phyloP scores from a whole-genome alignment of 2,888 invertebrate species.

The Mythimna loreyi region DNA sequence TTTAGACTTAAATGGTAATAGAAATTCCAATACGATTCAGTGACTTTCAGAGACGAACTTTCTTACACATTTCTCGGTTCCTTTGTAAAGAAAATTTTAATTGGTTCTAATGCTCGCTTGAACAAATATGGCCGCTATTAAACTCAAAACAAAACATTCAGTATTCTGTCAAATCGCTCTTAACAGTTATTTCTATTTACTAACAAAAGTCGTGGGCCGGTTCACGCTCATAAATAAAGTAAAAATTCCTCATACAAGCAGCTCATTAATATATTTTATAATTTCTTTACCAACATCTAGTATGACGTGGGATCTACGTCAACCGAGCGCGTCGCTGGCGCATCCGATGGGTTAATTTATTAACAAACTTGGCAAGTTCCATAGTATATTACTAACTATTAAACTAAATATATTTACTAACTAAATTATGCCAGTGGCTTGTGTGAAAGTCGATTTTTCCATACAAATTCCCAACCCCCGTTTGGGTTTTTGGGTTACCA shows the following conservation, averaged over 20 bases:
- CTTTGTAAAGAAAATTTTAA: not conserved
- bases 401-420: constrained; percentile 32
- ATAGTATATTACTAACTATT: constrained; percentile 31
- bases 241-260: constrained; percentile 12
- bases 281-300: constrained; percentile 25
- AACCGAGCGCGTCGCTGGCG: constrained; percentile 39
- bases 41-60: not conserved
- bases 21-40: not conserved
- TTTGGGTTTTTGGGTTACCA: too few relatives aligned
- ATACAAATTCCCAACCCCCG: too few relatives aligned
- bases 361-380: constrained; percentile 60
- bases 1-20: too few relatives aligned
- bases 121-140: not conserved
- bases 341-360: constrained; percentile 54
- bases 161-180: not conserved
- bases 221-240: constrained; percentile 39
- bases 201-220: constrained; percentile 1
- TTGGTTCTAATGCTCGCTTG: not conserved
- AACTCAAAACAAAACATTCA: not conserved
- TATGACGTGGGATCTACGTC: constrained; percentile 53
- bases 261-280: constrained; percentile 35
- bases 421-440: too few relatives aligned
- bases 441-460: too few relatives aligned
- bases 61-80: too few relatives aligned
- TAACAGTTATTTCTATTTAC: constrained; percentile 12